A percentile compares a stretch with the other conserved stretches of the same genome.
Conservation (phyloP, 92 coral and sea anemone genomes). For the Micromussa lordhowensis region DNA sequence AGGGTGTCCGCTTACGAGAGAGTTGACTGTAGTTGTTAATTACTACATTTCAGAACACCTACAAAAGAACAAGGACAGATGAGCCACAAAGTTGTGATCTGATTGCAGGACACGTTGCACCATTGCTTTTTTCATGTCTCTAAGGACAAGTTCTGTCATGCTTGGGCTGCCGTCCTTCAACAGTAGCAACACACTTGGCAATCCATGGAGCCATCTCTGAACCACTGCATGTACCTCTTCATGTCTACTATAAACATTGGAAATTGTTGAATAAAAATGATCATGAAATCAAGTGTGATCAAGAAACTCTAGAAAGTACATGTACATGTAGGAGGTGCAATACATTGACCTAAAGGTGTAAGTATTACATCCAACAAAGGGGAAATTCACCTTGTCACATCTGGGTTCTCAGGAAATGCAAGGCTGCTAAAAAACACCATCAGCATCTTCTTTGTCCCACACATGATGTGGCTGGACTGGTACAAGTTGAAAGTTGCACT, state of each 20-base stretch:
- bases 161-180: constrained; percentile 60
- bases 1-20: no score
- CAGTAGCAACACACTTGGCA: constrained; percentile 71
- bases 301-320: background rate
- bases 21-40: no score
- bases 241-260: background rate
- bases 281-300: no score
- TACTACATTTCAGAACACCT: background rate
- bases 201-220: constrained; percentile 67
- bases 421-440: constrained; percentile 68
- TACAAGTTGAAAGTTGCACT: constrained; percentile 64
- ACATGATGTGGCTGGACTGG: constrained; percentile 75
- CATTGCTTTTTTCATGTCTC: constrained; percentile 58
- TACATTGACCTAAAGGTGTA: background rate
- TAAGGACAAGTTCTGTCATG: constrained; percentile 58
- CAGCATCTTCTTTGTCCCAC: constrained; percentile 71
- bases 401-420: constrained; percentile 31
- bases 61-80: constrained; percentile 38
- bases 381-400: constrained; percentile 11
- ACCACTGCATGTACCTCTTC: constrained; percentile 17
- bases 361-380: background rate
- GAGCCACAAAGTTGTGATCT: constrained; percentile 1
- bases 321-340: background rate
- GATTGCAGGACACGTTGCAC: constrained; percentile 32
- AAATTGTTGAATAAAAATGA: background rate